These are phyloP conservation scores for Microtus montanus DNA, from an alignment of 2,113 vertebrate species.

Conservation along the genomic window DNA sequence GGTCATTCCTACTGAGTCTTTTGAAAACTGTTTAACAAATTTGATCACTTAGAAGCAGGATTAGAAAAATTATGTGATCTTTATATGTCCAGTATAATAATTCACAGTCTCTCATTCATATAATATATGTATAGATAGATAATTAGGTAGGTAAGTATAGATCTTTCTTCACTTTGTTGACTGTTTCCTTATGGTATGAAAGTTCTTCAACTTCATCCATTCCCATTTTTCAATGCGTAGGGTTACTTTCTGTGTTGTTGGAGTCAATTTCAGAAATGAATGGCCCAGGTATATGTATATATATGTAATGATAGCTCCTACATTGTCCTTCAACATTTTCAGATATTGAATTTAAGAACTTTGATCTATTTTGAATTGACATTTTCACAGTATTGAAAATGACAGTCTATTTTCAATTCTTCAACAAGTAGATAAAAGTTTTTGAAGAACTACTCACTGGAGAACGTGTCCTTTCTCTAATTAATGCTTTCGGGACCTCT, in stretches of 20 bases:
- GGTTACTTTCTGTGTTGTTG: not conserved
- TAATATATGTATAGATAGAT: not conserved
- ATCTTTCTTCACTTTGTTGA: not conserved
- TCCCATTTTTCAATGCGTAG: not conserved
- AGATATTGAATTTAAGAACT: not conserved
- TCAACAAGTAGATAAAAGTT: not conserved
- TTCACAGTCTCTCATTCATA: not conserved
- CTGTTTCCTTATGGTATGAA: not conserved
- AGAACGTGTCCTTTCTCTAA: not conserved
- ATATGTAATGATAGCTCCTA: not conserved
- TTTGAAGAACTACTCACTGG: not conserved
- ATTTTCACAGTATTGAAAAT: not conserved
- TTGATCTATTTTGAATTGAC: not conserved
- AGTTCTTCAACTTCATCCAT: not conserved
- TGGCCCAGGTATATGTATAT: not conserved
- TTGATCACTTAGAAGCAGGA: not conserved
- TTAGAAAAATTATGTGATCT: not conserved
- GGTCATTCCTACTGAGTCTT: not conserved
- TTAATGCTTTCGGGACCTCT: not conserved
- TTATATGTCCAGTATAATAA: not conserved
- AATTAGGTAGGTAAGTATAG: not conserved
- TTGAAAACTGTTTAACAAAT: not conserved
- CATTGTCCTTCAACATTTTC: not conserved
- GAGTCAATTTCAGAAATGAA: not conserved
- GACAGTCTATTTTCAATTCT: not conserved